Evolutionary conservation across 2,888 invertebrate species (phyloP).

Genomic region (Oscheius sp.): DNA sequence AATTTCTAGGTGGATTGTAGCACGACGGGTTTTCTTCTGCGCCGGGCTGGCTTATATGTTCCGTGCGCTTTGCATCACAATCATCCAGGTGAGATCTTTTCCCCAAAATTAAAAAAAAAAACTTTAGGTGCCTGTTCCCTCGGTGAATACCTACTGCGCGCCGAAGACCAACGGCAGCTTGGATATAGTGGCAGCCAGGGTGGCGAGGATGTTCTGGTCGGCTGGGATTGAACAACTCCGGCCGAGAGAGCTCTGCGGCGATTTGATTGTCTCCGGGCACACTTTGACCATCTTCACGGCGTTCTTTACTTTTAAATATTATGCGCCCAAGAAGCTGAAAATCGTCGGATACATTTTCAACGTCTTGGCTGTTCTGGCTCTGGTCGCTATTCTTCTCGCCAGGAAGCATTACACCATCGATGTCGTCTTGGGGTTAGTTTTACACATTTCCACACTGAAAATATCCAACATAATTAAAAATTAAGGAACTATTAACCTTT

Average conservation of each 20-base stretch:
- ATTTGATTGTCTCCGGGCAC: slow-evolving; percentile 68
- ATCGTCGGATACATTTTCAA: slow-evolving; percentile 56
- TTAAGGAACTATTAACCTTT: no score
- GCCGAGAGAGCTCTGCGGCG: slow-evolving; percentile 64
- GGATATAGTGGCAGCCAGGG: slow-evolving; percentile 47
- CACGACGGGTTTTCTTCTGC: slow-evolving; percentile 58
- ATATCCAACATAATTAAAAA: no score
- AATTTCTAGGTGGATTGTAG: slow-evolving; percentile 46
- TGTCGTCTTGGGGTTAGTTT: slow-evolving; percentile 60
- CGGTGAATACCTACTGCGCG: slow-evolving; percentile 66
- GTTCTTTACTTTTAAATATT: slow-evolving; percentile 57
- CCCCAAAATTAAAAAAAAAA: not conserved
- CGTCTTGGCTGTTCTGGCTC: slow-evolving; percentile 53
- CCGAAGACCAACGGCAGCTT: slow-evolving; percentile 53
- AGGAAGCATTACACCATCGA: slow-evolving; percentile 68
- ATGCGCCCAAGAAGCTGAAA: slow-evolving; percentile 60
- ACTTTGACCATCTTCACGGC: slow-evolving; percentile 64
- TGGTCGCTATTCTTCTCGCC: slow-evolving; percentile 60
- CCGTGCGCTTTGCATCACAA: slow-evolving; percentile 63
- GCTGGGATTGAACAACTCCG: slow-evolving; percentile 63
- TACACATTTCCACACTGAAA: not conserved
- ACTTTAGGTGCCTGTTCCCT: slow-evolving; percentile 66
- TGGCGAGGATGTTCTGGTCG: slow-evolving; percentile 65
- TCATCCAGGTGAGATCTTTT: slow-evolving; percentile 55
- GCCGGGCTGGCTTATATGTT: slow-evolving; percentile 59